Base-by-base conservation (phyloP, 92 coral and sea anemone genomes). In the Pocillopora grandis region DNA sequence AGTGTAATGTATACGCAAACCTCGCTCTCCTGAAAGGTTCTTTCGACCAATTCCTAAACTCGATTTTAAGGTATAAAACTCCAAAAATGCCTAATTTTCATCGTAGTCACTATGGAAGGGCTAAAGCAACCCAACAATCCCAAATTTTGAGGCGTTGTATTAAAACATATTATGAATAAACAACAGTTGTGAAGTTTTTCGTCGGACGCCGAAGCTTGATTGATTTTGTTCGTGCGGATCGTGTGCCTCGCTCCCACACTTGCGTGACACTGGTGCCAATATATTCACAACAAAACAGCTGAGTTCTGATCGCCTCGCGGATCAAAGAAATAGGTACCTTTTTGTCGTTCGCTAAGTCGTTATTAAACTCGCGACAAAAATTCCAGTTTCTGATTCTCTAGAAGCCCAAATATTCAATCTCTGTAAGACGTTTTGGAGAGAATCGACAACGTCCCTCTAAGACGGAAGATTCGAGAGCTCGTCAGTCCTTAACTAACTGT, bases 401-500 rank as follows among this genome's bases (percentile, higher is more conserved):
- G 27, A 23, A 23, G 27, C 27, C 0, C 27, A 23, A 87, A 89
- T 72, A 88, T 94, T 71, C 92, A 90, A 76, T 84, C 93, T 60
- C 90, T 97, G 65, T 92, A 90, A 86, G 94, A 92, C 63, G 91
- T 94, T 62, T 87, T 97, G 36, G 97, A 97, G 71, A 89, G 95
- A 80, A 92, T 97, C 79, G 99, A 97, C 86, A 97, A 94, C 86
- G 98, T 97, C 49, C 91, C 99, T 56, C 84, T 97, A 88, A 97
- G 94, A 85, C 93, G 27, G 98, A 95, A 92, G 81, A 97, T 97
- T 95, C 87, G 99, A 75, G 98, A 97, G 75, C 76, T 93, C 18
- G 94, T 97, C 49, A 97, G 93, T 71, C 27, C 27, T 23, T 23
- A 23, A 23, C 27, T 23, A 23, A 23, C 27, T 23, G 27, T 23